These are phyloP conservation scores for Cheilosia variabilis DNA, from an alignment of 2,888 invertebrate genomes.

Conservation along the genomic window DNA sequence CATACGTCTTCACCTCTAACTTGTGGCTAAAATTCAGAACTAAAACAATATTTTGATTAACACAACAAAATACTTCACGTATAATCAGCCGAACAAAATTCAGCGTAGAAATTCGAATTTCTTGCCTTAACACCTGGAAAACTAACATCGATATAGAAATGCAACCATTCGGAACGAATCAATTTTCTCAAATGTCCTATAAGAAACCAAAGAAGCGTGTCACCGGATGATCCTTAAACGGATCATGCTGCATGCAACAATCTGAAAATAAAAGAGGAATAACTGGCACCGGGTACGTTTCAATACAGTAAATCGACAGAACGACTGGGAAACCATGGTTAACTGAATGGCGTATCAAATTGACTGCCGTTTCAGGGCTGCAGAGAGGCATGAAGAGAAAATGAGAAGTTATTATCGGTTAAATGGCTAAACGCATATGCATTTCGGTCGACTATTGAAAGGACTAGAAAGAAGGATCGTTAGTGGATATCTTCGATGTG, in stretches of 20 bases:
- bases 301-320: conserved; percentile 63
- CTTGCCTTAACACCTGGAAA: conserved; percentile 77
- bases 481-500: conserved; percentile 67
- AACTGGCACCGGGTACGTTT: conserved; percentile 24
- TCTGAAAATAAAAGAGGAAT: conserved; percentile 23
- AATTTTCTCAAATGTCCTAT: conserved; percentile 47
- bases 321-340: conserved; percentile 51
- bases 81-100: conserved; percentile 67
- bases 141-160: conserved; percentile 65
- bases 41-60: conserved; percentile 60
- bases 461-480: conserved; percentile 53
- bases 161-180: conserved; percentile 75
- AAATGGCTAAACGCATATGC: conserved; percentile 52
- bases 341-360: conserved; percentile 66
- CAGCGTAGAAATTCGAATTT: conserved; percentile 76
- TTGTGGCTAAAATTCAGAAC: neutral
- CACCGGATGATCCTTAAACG: conserved; percentile 65
- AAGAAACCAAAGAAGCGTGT: conserved; percentile 64
- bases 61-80: conserved; percentile 42
- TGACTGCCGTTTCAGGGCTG: conserved; percentile 53
- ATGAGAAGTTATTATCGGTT: conserved; percentile 57
- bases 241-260: conserved; percentile 25
- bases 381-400: neutral
- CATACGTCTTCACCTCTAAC: too few relatives aligned
- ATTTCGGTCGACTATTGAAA: conserved; percentile 45